phyloP scores from a whole-genome alignment of 92 coral and sea anemone species.

The Palythoa heliodiscus region DNA sequence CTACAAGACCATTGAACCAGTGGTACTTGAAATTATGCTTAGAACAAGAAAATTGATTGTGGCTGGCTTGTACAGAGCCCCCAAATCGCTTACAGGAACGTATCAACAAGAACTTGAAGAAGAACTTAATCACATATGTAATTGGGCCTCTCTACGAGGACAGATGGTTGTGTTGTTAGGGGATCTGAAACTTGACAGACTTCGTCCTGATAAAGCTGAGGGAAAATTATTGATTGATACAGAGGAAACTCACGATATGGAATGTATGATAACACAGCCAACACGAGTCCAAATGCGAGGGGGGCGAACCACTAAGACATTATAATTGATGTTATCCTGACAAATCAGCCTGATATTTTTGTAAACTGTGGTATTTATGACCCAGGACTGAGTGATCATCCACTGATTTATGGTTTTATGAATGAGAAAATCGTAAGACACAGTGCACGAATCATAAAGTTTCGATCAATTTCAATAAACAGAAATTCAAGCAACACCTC shows the following conservation, averaged over 20 bases:
- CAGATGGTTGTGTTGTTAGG: constrained; percentile 39
- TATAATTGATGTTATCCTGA: constrained; percentile 62
- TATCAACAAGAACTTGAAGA: constrained; percentile 50
- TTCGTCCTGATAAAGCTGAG: constrained; percentile 43
- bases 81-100: not conserved
- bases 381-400: constrained; percentile 70
- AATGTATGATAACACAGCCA: constrained; percentile 50
- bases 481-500: constrained; percentile 41
- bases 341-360: constrained; percentile 55
- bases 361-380: constrained; percentile 41
- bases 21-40: constrained; percentile 43
- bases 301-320: constrained; percentile 35
- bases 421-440: constrained; percentile 31
- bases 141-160: constrained; percentile 47
- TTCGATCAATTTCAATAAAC: constrained; percentile 45
- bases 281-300: constrained; percentile 52
- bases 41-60: constrained; percentile 28
- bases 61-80: constrained; percentile 55
- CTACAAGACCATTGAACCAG: constrained; percentile 47
- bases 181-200: constrained; percentile 55
- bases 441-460: constrained; percentile 36
- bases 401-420: constrained; percentile 54
- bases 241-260: constrained; percentile 48
- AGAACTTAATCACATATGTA: constrained; percentile 51
- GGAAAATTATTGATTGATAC: constrained; percentile 53